Percentiles rank a stretch among this genome's conserved stretches.
Conservation (phyloP, 1,140 invertebrate species). For the Acromyrmex charruanus region DNA sequence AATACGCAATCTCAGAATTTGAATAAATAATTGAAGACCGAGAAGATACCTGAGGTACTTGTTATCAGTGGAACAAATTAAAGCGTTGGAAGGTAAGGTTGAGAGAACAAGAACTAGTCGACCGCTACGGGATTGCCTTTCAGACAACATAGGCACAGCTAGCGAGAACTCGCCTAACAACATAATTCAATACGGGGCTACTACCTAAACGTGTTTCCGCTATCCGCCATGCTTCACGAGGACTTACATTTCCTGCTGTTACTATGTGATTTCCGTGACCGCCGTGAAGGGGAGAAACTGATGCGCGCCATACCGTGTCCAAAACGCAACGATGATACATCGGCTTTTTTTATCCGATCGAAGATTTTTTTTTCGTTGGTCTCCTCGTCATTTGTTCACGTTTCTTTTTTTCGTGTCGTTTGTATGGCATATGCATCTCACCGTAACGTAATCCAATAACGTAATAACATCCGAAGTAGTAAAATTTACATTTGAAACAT, state of each 20-base stretch:
- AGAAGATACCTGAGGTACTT: neutral
- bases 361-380: slow-evolving; percentile 36
- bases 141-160: slow-evolving; percentile 68
- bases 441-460: neutral
- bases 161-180: slow-evolving; percentile 76
- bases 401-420: slow-evolving; percentile 27
- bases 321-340: slow-evolving; percentile 70
- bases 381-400: slow-evolving; percentile 13
- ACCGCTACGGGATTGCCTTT: slow-evolving; percentile 62
- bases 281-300: slow-evolving; percentile 74
- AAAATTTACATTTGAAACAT: neutral
- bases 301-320: slow-evolving; percentile 81
- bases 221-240: slow-evolving; percentile 72
- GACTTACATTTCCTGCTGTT: slow-evolving; percentile 79
- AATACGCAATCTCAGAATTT: slow-evolving; percentile 5
- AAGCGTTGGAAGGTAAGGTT: slow-evolving; percentile 20
- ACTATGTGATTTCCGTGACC: slow-evolving; percentile 75
- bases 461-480: neutral
- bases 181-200: slow-evolving; percentile 78
- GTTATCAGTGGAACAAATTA: slow-evolving; percentile 27
- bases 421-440: slow-evolving; percentile 37
- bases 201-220: slow-evolving; percentile 83
- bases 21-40: slow-evolving; percentile 20
- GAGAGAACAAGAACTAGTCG: slow-evolving; percentile 26
- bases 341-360: slow-evolving; percentile 58